phyloP scores from a whole-genome alignment of 2,113 vertebrate species.

The Oreotragus oreotragus region DNA sequence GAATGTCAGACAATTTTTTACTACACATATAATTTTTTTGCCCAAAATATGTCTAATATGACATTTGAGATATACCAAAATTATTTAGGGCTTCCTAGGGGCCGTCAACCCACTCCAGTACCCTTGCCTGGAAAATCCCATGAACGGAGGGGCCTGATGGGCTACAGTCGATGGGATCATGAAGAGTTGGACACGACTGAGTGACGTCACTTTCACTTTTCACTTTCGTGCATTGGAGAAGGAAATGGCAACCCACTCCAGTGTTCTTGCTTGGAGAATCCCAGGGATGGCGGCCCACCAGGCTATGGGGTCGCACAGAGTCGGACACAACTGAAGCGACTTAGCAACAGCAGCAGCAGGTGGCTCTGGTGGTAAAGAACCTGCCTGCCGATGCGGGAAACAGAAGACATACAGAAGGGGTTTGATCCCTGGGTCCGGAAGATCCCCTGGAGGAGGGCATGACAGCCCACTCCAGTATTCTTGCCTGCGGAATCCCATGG shows the following conservation, averaged over 20 bases:
- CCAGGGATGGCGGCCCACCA: fast-evolving
- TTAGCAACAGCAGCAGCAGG: too few relatives aligned
- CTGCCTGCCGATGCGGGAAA: not conserved
- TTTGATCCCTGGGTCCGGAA: not conserved
- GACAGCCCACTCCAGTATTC: not conserved
- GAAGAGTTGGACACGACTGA: fast-evolving
- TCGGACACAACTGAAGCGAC: too few relatives aligned
- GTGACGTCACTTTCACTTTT: too few relatives aligned
- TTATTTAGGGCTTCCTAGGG: not conserved
- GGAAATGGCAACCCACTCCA: too few relatives aligned
- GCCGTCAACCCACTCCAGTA: too few relatives aligned
- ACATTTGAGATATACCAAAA: not conserved
- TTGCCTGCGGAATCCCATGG: not conserved
- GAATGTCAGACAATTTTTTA: not conserved
- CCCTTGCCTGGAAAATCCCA: too few relatives aligned
- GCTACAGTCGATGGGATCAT: too few relatives aligned
- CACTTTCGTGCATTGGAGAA: too few relatives aligned
- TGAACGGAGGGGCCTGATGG: too few relatives aligned
- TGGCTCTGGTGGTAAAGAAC: not conserved
- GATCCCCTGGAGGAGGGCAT: not conserved
- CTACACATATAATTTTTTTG: not conserved
- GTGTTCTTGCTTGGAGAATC: too few relatives aligned
- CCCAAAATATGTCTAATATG: not conserved
- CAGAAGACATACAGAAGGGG: not conserved
- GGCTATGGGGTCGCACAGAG: too few relatives aligned